These are phyloP conservation scores for Epirrita christyi DNA, from an alignment of 2,888 invertebrate species.

Conservation along the genomic window DNA sequence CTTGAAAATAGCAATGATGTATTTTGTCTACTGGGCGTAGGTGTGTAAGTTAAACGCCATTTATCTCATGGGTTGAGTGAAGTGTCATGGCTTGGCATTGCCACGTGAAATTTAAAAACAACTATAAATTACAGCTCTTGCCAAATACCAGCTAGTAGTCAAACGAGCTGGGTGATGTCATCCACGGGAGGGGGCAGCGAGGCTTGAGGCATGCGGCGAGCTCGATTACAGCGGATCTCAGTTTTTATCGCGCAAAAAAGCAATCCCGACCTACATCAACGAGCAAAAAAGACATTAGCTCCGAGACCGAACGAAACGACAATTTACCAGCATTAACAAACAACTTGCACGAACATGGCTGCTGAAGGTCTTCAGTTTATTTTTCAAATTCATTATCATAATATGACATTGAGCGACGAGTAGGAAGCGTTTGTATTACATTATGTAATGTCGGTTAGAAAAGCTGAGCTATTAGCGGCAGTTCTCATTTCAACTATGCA, in stretches of 20 bases:
- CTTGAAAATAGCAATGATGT: background rate
- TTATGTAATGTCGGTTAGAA: slow-evolving; percentile 37
- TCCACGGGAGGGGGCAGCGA: slow-evolving; percentile 19
- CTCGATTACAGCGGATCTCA: slow-evolving; percentile 54
- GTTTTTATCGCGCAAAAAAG: slow-evolving; percentile 67
- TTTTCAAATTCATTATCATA: slow-evolving; percentile 55
- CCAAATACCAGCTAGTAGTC: slow-evolving; percentile 29
- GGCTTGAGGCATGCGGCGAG: slow-evolving; percentile 38
- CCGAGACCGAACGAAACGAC: slow-evolving; percentile 43
- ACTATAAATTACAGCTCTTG: slow-evolving; percentile 23
- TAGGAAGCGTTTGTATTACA: slow-evolving; percentile 44
- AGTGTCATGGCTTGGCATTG: slow-evolving; percentile 7
- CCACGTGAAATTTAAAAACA: slow-evolving; percentile 17
- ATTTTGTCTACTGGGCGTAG: too few relatives aligned
- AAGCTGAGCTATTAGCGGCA: slow-evolving; percentile 12
- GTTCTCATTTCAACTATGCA: slow-evolving; percentile 18
- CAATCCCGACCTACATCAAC: slow-evolving; percentile 78
- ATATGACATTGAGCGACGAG: slow-evolving; percentile 49
- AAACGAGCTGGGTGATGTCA: slow-evolving; percentile 57
- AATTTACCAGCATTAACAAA: slow-evolving; percentile 44
- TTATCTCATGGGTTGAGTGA: background rate
- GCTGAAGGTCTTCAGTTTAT: slow-evolving; percentile 47
- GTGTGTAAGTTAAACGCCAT: background rate
- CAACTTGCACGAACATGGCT: slow-evolving; percentile 44
- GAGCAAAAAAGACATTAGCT: slow-evolving; percentile 58